phyloP scores from a whole-genome alignment of 2,113 vertebrate genomes.

The Phoenicopterus ruber region DNA sequence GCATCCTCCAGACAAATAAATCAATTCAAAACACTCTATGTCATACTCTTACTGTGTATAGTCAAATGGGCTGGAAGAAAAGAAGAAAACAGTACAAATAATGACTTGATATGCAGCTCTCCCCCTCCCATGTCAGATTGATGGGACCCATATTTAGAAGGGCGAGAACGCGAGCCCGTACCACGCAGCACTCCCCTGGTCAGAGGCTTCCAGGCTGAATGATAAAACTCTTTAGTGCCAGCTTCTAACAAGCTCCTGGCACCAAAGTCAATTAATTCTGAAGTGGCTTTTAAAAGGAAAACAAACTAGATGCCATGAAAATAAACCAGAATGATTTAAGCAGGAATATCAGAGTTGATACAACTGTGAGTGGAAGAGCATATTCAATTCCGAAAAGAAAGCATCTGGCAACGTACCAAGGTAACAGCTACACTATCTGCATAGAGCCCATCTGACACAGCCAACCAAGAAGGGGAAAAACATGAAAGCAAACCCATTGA shows the following conservation, averaged over 20 bases:
- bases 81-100: background rate
- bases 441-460: background rate
- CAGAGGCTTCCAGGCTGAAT: background rate
- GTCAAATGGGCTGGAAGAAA: background rate
- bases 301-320: conserved; percentile 44
- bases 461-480: background rate
- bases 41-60: background rate
- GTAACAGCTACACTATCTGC: conserved; percentile 9
- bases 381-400: conserved; percentile 11
- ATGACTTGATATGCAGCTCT: background rate
- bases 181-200: background rate
- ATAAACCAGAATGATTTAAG: conserved; percentile 32
- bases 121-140: background rate
- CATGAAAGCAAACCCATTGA: conserved; percentile 9
- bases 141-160: background rate
- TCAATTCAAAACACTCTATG: background rate
- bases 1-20: conserved; percentile 1
- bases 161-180: background rate
- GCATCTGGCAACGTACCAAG: background rate
- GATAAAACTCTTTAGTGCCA: conserved; percentile 16
- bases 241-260: conserved; percentile 19
- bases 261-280: conserved; percentile 41
- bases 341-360: background rate
- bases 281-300: conserved; percentile 27
- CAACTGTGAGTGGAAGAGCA: background rate